phyloP scores from a whole-genome alignment of 1,140 invertebrate species.

The Drosophila miranda region DNA sequence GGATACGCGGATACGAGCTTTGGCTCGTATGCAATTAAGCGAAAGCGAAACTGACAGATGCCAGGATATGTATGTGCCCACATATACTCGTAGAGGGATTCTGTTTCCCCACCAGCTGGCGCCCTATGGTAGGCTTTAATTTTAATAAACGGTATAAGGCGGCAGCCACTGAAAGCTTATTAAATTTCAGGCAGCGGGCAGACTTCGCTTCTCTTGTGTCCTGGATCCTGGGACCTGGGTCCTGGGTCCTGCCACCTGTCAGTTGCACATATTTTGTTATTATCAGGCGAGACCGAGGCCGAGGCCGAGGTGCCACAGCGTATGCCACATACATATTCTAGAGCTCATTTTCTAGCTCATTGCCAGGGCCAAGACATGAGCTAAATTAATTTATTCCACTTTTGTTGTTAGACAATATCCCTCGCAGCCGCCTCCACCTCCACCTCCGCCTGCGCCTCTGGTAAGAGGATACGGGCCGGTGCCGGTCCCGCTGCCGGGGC shows the following conservation, averaged over 20 bases:
- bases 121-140: slow-evolving; percentile 55
- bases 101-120: slow-evolving; percentile 39
- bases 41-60: slow-evolving; percentile 57
- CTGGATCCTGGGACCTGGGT: too few relatives aligned
- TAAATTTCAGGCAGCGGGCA: slow-evolving; percentile 58
- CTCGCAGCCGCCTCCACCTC: slow-evolving; percentile 33
- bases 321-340: slow-evolving; percentile 62
- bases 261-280: slow-evolving; percentile 77
- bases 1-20: background rate
- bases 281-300: slow-evolving; percentile 48
- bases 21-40: slow-evolving; percentile 52
- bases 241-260: slow-evolving; percentile 61
- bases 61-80: background rate
- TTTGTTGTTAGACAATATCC: slow-evolving; percentile 80
- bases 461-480: slow-evolving; percentile 54
- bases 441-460: slow-evolving; percentile 22
- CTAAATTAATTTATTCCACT: slow-evolving; percentile 82
- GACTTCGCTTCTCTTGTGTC: slow-evolving; percentile 12
- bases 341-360: slow-evolving; percentile 81
- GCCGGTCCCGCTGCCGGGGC: background rate
- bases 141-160: slow-evolving; percentile 60
- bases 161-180: slow-evolving; percentile 41
- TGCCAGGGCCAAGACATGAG: slow-evolving; percentile 67
- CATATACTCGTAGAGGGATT: slow-evolving; percentile 13
- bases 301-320: slow-evolving; percentile 20